These are phyloP conservation scores for Homarus americanus DNA, from an alignment of 1,140 invertebrate species.

Conservation along the genomic window DNA sequence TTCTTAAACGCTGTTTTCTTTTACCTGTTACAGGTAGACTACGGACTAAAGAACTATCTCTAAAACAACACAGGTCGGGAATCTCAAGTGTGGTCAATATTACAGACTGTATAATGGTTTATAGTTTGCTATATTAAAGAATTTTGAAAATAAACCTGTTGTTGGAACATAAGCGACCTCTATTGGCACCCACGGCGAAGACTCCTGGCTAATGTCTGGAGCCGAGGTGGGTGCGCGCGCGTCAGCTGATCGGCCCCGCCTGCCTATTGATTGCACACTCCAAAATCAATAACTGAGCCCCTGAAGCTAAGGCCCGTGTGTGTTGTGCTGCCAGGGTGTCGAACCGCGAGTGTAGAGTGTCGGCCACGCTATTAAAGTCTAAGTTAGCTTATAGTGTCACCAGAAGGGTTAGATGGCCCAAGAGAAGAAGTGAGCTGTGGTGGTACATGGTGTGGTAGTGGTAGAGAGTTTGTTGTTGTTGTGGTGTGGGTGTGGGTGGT, in stretches of 20 bases:
- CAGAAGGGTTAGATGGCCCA: slow-evolving; percentile 12
- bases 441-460: slow-evolving; percentile 37
- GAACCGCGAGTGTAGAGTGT: slow-evolving; percentile 67
- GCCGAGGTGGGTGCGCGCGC: slow-evolving; percentile 60
- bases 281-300: slow-evolving; percentile 70
- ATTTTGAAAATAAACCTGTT: too few species aligned
- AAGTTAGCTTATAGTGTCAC: slow-evolving; percentile 31
- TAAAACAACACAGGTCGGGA: too few species aligned
- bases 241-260: slow-evolving; percentile 70
- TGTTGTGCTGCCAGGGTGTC: slow-evolving; percentile 70
- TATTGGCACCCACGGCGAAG: neutral
- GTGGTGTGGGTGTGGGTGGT: slow-evolving; percentile 28
- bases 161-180: too few species aligned
- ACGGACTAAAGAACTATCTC: too few species aligned
- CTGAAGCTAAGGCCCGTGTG: slow-evolving; percentile 67
- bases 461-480: slow-evolving; percentile 19
- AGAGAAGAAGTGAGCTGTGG: slow-evolving; percentile 1
- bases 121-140: too few species aligned
- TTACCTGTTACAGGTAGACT: too few species aligned
- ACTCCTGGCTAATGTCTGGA: slow-evolving; percentile 22
- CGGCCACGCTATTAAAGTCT: slow-evolving; percentile 46
- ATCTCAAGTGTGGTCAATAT: too few species aligned
- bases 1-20: too few species aligned
- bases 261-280: slow-evolving; percentile 68
- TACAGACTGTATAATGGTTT: too few species aligned